Evolutionary conservation across 2,797 vertebrate species (phyloP), one percentile per base, ranked within the genome.

Genomic region (Hippopotamyrus pictus): DNA sequence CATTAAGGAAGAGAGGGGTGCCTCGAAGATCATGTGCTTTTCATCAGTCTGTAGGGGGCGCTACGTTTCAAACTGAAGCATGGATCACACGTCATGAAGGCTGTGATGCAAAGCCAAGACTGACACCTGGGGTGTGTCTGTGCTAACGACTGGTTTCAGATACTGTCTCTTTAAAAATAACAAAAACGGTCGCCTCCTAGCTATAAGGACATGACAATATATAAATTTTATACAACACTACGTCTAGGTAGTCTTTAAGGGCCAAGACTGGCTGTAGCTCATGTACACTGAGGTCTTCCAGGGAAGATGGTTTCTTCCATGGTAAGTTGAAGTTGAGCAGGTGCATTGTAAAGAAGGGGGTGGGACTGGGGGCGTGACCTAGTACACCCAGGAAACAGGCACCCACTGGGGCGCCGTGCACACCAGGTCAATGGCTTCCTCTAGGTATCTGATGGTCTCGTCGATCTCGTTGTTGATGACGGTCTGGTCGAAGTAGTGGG

Each of bases 381-480:
- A 99, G 96, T 99, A 99, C 93, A 99, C 98, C 98, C 98, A 99
- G 95, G 98, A 99, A 92, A 99, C 98, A 0, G 98, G 98, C 91
- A 99, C 98, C 98, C 98, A 99, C 95, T 99, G 98, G 44, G 96
- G 96, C 90, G 97, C 97, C 94, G 97, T 97, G 96, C 97, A 98
- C 93, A 99, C 97, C 92, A 98, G 96, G 92, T 99, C 98, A 88
- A 99, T 98, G 91, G 98, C 98, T 96, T 99, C 98, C 95, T 99
- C 98, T 95, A 99, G 97, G 95, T 97, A 97, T 93, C 96, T 95
- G 96, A 99, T 99, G 95, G 98, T 99, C 95, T 99, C 98, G 88
- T 99, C 98, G 54, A 99, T 99, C 96, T 99, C 98, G 73, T 99
- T 99, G 97, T 99, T 99, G 96, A 99, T 99, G 96, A 99, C 98